A percentile compares a stretch with the other conserved stretches of the same genome.
These are phyloP conservation scores for Oreamnos americanus DNA, from an alignment of 2,113 vertebrate genomes.

Conservation along the genomic window DNA sequence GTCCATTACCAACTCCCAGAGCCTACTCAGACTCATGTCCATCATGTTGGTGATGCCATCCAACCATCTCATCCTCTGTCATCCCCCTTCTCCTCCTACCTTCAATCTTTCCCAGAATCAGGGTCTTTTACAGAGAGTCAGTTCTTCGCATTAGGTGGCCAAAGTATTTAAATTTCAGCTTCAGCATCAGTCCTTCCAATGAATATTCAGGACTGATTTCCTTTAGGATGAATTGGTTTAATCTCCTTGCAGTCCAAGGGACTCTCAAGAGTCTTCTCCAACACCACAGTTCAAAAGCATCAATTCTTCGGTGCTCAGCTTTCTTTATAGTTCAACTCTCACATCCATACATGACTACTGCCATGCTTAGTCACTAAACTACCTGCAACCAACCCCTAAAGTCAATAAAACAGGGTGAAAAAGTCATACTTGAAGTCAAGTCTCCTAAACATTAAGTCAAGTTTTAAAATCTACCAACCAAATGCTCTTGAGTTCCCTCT, in stretches of 20 bases:
- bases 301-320: background rate
- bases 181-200: no score
- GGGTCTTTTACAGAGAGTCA: no score
- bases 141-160: no score
- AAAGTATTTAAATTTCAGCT: no score
- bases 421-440: background rate
- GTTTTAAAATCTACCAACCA: background rate
- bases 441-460: background rate
- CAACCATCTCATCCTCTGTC: background rate
- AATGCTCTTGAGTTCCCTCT: background rate
- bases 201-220: no score
- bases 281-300: background rate
- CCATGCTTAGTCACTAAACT: background rate
- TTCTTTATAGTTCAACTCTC: background rate
- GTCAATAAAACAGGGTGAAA: background rate
- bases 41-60: background rate
- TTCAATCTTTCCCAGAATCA: background rate
- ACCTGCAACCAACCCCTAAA: background rate
- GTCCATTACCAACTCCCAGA: background rate
- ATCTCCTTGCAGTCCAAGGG: background rate
- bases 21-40: background rate
- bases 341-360: background rate
- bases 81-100: background rate
- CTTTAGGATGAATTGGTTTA: no score
- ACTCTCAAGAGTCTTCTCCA: background rate